Conservation (phyloP, 2,797 vertebrate species). For the Hippocampus kuda region DNA sequence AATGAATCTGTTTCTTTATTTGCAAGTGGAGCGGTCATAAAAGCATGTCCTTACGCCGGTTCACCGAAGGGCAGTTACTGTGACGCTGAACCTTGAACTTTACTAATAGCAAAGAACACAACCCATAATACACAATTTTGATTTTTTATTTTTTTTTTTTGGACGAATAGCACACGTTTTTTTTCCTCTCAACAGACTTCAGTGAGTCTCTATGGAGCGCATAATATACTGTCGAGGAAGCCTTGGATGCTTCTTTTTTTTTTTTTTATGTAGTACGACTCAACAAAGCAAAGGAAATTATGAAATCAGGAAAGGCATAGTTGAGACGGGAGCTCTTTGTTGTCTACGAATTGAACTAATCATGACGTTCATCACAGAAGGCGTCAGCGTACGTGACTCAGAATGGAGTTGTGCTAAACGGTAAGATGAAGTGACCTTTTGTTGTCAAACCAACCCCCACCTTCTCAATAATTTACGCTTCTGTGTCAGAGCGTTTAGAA, state of each 20-base stretch:
- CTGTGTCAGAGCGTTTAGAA: too few species aligned
- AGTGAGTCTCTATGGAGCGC: constrained; percentile 2
- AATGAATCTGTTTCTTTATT: not conserved
- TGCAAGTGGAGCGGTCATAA: constrained; percentile 13
- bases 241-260: constrained; percentile 6
- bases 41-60: not conserved
- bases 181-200: not conserved
- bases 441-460: too few species aligned
- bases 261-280: constrained; percentile 5
- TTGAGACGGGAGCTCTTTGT: not conserved
- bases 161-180: too few species aligned
- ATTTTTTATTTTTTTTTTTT: not conserved
- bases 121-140: too few species aligned
- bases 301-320: not conserved
- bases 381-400: not conserved
- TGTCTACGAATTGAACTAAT: not conserved
- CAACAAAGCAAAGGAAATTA: not conserved
- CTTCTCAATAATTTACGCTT: too few species aligned
- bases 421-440: too few species aligned
- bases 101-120: too few species aligned
- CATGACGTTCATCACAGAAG: not conserved
- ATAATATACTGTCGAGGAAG: constrained; percentile 1
- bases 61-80: not conserved
- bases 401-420: too few species aligned
- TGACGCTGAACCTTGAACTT: too few species aligned